Percentiles rank a stretch among this genome's conserved stretches.
Evolutionary conservation across 2,113 vertebrate species (phyloP).

Genomic region (Kobus ellipsiprymnus): DNA sequence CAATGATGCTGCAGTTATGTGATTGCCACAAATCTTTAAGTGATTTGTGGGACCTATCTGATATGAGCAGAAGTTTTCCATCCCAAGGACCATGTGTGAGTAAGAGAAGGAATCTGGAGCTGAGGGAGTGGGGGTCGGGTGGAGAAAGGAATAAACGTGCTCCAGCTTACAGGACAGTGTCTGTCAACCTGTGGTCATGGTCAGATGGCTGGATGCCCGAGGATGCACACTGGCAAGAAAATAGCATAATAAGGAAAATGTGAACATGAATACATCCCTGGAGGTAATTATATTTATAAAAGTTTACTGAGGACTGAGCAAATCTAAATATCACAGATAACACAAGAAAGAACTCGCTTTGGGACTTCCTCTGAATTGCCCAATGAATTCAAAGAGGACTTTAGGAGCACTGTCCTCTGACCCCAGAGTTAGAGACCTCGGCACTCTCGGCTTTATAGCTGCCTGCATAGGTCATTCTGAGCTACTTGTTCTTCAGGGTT

Average conservation of each 20-base stretch:
- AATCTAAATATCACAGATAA: not conserved
- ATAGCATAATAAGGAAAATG: not conserved
- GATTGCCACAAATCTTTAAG: not conserved
- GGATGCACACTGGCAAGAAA: not conserved
- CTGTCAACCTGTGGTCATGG: not conserved
- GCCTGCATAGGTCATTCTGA: not conserved
- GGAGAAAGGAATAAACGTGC: not conserved
- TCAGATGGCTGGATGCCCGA: not conserved
- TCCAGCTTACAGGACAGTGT: not conserved
- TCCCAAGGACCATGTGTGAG: too few species aligned
- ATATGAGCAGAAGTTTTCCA: not conserved
- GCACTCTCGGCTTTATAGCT: not conserved
- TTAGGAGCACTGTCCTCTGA: not conserved
- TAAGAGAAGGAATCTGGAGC: not conserved
- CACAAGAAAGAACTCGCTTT: not conserved
- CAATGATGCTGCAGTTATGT: not conserved
- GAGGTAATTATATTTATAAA: not conserved
- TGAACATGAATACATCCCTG: not conserved
- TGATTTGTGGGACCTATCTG: not conserved
- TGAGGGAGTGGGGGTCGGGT: not conserved
- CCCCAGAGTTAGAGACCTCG: not conserved
- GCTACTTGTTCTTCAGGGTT: not conserved
- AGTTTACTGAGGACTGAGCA: not conserved
- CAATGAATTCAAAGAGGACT: not conserved
- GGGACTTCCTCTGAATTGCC: not conserved